A percentile compares a stretch with the other conserved stretches of the same genome.
These are phyloP conservation scores for Manis javanica DNA, from an alignment of 2,797 vertebrate species.

Conservation along the genomic window DNA sequence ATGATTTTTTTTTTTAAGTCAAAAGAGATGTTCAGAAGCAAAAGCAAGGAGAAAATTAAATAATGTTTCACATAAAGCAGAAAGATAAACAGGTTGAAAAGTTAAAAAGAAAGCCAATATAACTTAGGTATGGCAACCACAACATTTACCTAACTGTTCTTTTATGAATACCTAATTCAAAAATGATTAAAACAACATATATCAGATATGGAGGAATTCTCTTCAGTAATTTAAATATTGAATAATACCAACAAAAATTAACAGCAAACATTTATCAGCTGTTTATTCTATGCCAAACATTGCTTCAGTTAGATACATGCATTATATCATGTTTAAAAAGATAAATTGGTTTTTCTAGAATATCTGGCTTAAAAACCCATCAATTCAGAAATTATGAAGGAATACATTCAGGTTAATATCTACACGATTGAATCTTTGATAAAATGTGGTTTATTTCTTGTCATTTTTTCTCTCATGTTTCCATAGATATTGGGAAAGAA, in stretches of 20 bases:
- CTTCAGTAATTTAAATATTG: not conserved
- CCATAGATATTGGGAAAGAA: not conserved
- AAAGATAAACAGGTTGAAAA: not conserved
- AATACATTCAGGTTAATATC: not conserved
- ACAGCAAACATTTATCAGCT: not conserved
- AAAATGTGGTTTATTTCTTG: not conserved
- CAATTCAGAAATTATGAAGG: not conserved
- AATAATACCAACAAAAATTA: constrained; percentile 4
- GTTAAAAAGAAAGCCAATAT: not conserved
- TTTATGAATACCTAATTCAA: constrained; percentile 27
- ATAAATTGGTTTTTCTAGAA: not conserved
- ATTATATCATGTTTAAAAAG: not conserved
- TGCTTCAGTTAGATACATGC: not conserved
- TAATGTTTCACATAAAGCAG: not conserved
- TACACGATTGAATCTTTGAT: not conserved
- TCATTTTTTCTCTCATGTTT: not conserved
- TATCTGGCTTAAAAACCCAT: not conserved
- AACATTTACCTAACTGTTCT: not conserved
- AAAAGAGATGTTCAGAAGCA: not conserved
- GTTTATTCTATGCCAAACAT: not conserved
- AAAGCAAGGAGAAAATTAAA: constrained; percentile 33
- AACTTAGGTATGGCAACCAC: not conserved
- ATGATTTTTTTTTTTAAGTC: not conserved
- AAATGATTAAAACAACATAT: not conserved
- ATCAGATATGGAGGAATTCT: constrained; percentile 8